These are phyloP conservation scores for Mormyrus proboscirostris DNA, from an alignment of 2,797 vertebrate species.

Conservation along the genomic window DNA sequence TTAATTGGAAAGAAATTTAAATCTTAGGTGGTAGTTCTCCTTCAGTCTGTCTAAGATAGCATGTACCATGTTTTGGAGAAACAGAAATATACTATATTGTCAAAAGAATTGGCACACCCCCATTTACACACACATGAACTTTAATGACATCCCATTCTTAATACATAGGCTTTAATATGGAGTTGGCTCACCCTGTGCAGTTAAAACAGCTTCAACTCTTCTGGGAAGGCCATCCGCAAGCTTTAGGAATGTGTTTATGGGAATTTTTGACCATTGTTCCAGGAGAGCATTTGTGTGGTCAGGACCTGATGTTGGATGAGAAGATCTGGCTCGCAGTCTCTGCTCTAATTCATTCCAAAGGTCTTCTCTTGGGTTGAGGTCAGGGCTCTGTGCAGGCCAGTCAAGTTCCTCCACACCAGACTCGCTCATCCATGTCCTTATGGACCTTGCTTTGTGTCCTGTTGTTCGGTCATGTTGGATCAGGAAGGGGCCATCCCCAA, in stretches of 20 bases:
- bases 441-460: background rate
- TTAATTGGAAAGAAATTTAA: slow-evolving; percentile 25
- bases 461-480: background rate
- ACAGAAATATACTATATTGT: background rate
- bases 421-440: background rate
- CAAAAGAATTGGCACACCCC: background rate
- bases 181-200: background rate
- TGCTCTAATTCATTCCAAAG: background rate
- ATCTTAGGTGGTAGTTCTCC: background rate
- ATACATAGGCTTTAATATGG: background rate
- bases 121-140: background rate
- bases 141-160: background rate
- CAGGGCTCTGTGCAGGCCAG: background rate
- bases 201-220: background rate
- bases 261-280: background rate
- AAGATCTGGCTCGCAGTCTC: background rate
- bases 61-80: background rate
- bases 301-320: background rate
- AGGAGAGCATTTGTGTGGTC: background rate
- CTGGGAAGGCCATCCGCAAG: background rate
- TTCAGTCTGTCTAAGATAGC: background rate
- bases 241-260: background rate
- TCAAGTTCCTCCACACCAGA: background rate
- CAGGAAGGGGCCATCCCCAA: background rate
- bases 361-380: background rate